phyloP scores from a whole-genome alignment of 2,113 vertebrate species.

The Peromyscus leucopus region DNA sequence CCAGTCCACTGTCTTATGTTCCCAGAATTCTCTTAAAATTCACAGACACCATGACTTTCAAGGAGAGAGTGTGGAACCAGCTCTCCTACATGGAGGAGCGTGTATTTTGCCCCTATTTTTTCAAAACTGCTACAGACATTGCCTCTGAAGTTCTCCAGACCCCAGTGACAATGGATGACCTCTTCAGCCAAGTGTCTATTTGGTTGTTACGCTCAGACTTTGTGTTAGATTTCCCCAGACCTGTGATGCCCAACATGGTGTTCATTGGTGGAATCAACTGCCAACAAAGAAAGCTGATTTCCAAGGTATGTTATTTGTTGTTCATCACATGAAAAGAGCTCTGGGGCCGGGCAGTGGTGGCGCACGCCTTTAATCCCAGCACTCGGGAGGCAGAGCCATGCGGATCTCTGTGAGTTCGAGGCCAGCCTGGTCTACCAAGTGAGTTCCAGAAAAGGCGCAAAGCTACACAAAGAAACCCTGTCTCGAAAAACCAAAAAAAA shows the following conservation, averaged over 20 bases:
- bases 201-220: constrained; percentile 77
- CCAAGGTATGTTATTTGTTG: constrained; percentile 65
- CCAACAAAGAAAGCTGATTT: constrained; percentile 13
- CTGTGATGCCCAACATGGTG: constrained; percentile 93
- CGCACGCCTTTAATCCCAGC: too few relatives aligned
- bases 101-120: constrained; percentile 17
- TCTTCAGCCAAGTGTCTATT: constrained; percentile 78
- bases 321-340: background rate
- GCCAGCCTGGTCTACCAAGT: too few relatives aligned
- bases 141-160: constrained; percentile 77
- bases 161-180: constrained; percentile 72
- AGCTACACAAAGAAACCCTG: too few relatives aligned
- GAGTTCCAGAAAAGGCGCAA: too few relatives aligned
- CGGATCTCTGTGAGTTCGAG: too few relatives aligned
- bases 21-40: constrained; percentile 13
- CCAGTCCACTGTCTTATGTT: constrained; percentile 75
- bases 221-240: constrained; percentile 82
- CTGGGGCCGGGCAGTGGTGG: too few relatives aligned
- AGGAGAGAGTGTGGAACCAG: constrained; percentile 66
- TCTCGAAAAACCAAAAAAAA: too few relatives aligned
- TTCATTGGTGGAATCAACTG: constrained; percentile 85
- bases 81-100: background rate
- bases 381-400: too few relatives aligned
- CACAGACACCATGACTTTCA: constrained; percentile 76
- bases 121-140: background rate